Conservation (phyloP, 2,113 vertebrate genomes). For the Pantherophis guttatus region DNA sequence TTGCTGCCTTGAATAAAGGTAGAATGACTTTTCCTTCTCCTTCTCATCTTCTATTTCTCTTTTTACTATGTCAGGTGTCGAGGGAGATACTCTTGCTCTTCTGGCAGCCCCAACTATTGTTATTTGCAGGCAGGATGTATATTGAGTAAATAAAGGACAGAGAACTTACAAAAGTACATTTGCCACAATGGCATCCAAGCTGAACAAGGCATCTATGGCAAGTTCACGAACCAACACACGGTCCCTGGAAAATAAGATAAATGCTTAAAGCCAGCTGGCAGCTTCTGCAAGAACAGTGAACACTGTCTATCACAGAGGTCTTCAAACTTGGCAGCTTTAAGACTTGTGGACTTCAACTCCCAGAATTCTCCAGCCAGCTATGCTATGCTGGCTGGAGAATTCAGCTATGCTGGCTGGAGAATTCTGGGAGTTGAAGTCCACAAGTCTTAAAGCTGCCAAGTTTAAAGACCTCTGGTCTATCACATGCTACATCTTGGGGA, state of each 20-base stretch:
- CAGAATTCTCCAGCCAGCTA: too few relatives aligned
- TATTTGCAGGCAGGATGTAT: background rate
- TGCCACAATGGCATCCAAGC: conserved; percentile 85
- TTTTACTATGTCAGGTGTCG: background rate
- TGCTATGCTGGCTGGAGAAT: too few relatives aligned
- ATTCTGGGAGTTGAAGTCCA: too few relatives aligned
- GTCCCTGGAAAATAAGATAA: conserved; percentile 67
- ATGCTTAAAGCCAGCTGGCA: background rate
- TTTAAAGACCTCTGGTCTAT: background rate
- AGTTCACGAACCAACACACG: conserved; percentile 80
- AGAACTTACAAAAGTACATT: conserved; percentile 90
- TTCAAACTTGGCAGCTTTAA: too few relatives aligned
- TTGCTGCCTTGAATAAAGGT: background rate
- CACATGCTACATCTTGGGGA: background rate
- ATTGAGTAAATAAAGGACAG: background rate
- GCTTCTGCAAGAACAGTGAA: background rate
- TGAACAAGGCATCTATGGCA: conserved; percentile 85
- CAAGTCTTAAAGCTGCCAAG: too few relatives aligned
- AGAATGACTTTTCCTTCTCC: background rate
- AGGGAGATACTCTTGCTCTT: background rate
- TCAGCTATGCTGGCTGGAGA: too few relatives aligned
- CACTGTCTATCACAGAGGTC: background rate
- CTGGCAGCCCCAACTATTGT: background rate
- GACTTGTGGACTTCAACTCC: too few relatives aligned
- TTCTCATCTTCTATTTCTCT: background rate